Base-by-base conservation (phyloP, 1,140 invertebrate genomes). In the Leguminivora glycinivorella region DNA sequence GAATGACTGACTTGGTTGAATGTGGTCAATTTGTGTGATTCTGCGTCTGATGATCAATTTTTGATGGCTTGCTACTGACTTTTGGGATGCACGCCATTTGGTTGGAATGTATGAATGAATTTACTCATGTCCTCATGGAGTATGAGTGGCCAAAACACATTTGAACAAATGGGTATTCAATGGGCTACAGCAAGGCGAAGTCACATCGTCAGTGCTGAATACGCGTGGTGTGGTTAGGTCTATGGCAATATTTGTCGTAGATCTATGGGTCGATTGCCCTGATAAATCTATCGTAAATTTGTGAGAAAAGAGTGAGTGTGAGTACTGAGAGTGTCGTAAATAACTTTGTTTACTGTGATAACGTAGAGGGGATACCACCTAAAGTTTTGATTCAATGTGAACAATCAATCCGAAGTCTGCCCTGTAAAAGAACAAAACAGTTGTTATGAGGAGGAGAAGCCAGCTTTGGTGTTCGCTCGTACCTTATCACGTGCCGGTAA, bases 401-500 rank as follows among this genome's bases (percentile, higher is more conserved):
- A 71, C 56, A 17, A 38, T 70, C 60, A 76, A 68, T 76, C 68
- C 66, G 73, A 78, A 83, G 58, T 78, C 71, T 74, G 74, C 70
- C 75, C 76, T 79, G 83, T 83, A 87, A 84, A 85, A 84, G 83
- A 83, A 88, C 80, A 88, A 88, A 85, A 77, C 75, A 79, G 75
- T 84, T 79, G 77, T 82, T 81, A 77, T 83, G 80, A 76, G 81
- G 79, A 85, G 85, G 82, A 79, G 87, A 84, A 83, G 88, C 84
- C 88, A 91, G 89, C 87, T 90, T 90, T 84, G 87, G 87, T 89
- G 88, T 89, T 83, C 76, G 79, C 79, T 79, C 81, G 85, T 82
- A 80, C 78, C 74, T 76, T 79, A 71, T 82, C 80, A 80, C 74
- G 83, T 85, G 85, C 84, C 82, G 87, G 87, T 89, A 88, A 91